Evolutionary conservation across 1,140 invertebrate species (phyloP).

Genomic region (Penaeus vannamei): DNA sequence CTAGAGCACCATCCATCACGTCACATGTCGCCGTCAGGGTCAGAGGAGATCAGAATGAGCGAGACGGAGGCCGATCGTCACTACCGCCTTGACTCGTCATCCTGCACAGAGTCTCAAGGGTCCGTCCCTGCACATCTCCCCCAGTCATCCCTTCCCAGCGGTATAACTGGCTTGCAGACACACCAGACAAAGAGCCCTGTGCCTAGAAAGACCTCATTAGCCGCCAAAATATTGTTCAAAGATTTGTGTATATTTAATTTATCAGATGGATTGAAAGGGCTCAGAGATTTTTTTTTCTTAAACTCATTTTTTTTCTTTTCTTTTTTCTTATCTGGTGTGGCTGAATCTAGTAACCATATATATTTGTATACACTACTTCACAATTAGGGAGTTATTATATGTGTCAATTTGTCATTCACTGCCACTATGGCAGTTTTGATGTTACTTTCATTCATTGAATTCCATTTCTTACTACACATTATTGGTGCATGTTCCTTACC

Average conservation of each 20-base stretch:
- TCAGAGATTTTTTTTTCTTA: not conserved
- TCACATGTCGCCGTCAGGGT: conserved; percentile 88
- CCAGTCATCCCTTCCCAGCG: conserved; percentile 18
- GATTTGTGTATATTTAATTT: too few species aligned
- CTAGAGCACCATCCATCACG: conserved; percentile 89
- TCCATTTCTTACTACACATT: conserved; percentile 27
- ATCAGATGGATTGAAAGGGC: too few species aligned
- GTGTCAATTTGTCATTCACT: conserved; percentile 43
- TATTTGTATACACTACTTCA: conserved; percentile 43
- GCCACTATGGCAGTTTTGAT: conserved; percentile 41
- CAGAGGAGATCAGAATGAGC: conserved; percentile 92
- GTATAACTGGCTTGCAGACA: conserved; percentile 25
- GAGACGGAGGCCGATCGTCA: conserved; percentile 91
- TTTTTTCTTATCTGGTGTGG: conserved; percentile 10
- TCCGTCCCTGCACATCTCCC: conserved; percentile 72
- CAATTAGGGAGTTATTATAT: conserved; percentile 37
- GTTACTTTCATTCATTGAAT: conserved; percentile 40
- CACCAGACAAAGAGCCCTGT: conserved; percentile 17
- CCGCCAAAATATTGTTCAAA: too few species aligned
- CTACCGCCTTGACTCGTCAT: conserved; percentile 86
- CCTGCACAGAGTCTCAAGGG: conserved; percentile 82
- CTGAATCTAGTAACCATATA: conserved; percentile 30
- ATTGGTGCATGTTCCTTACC: conserved; percentile 36
- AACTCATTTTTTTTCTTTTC: not conserved
- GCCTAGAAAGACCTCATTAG: not conserved